Base-by-base conservation (phyloP, 2,888 invertebrate genomes). In the Apodemia hepburni region DNA sequence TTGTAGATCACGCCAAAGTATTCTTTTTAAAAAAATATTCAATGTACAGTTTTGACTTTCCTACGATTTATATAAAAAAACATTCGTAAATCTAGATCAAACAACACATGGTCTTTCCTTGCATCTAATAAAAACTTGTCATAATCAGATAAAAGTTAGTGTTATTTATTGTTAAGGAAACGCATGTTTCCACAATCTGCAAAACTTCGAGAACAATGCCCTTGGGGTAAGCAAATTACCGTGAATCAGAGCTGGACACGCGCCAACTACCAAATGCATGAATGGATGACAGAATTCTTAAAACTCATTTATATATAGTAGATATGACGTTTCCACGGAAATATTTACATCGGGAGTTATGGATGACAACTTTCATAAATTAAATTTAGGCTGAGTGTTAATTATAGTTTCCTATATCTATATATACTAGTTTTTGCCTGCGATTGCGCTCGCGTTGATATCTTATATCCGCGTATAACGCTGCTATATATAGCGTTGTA, bases 201-300 rank as follows among this genome's bases (percentile, higher is more conserved):
- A 57, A 57, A 57, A 57, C 29, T 29, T 57, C 54, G 54, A 27
- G 54, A 57, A 57, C 60, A 64, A 64, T 58, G 63, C 63, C 63
- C 63, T 57, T 60, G 51, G 38, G 22, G 45, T n/a, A 64, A 57
- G 27, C 54, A n/a, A 57, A 54, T 27, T 57, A 15, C 54, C 27
- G 54, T 57, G 54, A 57, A 29, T 57, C 54, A 57, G 54, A 18
- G 54, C 54, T 57, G 54, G 29, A 57, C 15, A 7, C 15, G 3
- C 12, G 54, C 54, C 54, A 57, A 57, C 27, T 57, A 1, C 54
- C 54, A 29, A 57, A 57, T 57, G 54, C 29, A 57, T 57, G 29
- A 57, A 57, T 57, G 54, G 54, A 29, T n/a, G 29, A 57, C 54
- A 57, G 27, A 54, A 54, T 27, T 54, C 22, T 54, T 54, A 54